Base-by-base conservation (phyloP, 1,140 invertebrate species). In the Babylonia areolata region DNA sequence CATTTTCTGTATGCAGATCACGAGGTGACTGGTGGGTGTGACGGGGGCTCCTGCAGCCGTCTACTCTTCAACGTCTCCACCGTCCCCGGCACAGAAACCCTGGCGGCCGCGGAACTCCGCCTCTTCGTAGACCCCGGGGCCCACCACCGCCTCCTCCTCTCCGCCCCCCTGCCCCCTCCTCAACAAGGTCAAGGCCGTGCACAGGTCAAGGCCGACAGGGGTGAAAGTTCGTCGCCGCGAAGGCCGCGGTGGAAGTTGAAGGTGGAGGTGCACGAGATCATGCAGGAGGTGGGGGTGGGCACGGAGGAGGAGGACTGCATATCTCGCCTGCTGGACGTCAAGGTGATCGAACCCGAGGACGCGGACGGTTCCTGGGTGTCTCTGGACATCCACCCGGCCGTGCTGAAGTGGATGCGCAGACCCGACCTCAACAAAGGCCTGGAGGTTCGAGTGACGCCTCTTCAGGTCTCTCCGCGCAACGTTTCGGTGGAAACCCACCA, bases 301-400 rank as follows among this genome's bases (percentile, higher is more conserved):
- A 42, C 20, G 3, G 97, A 92, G 20, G 28, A 95, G 86, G 94
- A 95, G 86, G 95, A 96, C 78, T 96, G 97, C 0, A 96, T 97
- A 81, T 95, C 97, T 80, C 95, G 97, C 89, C 95, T 98, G 15
- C 95, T 98, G 75, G 98, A 99, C 94, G 97, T 97, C 73, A 96
- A 96, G 93, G 91, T 95, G n/a, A 84, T 88, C 11, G 71, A 78
- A 35, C 6, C 71, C 33, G 88, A 88, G 40, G 90, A 92, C 84
- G 88, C 11, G 94, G 87, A 11, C 94, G 28, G 58, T 5, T 94
- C 37, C 93, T 95, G 95, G 95, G 90, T 97, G 23, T 96, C 95
- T 79, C 95, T 99, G 85, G 98, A 99, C 94, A 97, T 99, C 0
- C 95, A 97, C 75, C 97, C 97, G 64, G 98, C 98, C 5, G 96